Base-by-base conservation (phyloP, 2,888 invertebrate species). In the Opisthograptis luteolata region DNA sequence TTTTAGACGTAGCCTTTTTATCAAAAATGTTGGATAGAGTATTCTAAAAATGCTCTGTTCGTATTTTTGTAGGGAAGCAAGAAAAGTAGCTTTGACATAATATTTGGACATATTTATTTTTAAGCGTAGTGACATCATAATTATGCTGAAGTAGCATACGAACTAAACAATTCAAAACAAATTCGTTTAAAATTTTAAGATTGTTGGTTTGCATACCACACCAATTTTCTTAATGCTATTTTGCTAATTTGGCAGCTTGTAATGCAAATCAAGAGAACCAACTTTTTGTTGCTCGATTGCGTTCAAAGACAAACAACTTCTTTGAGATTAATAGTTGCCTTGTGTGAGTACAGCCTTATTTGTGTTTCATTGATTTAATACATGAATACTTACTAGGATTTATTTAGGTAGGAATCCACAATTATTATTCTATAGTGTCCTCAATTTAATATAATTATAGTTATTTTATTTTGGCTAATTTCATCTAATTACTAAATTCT, bases 401-500 rank as follows among this genome's bases (percentile, higher is more conserved):
- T 6, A 30, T 13, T 15, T n/a, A 6, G 13, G 12, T 13, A 7
- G 2, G 30, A 15, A 30, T 30, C 14, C 15, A 30, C 14, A n/a
- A 30, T 45, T 37, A 27, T 31, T 15, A 13, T 10, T 41, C 12
- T 36, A 36, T 32, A 43, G n/a, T 35, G 25, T 20, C 30, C 24
- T 20, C 20, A 35, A 28, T 45, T 32, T 31, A 42, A 15, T 32
- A 43, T 9, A 24, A 40, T 30, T 1, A 22, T 51, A 15, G 2
- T 27, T 15, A 35, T 39, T 47, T 49, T 51, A 44, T 55, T 70
- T 69, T 67, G 68, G 64, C 81, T 78, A 80, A 68, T 62, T 67
- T 65, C 42, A 57, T 68, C 77, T 76, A n/a, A n/a, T n/a, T n/a
- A 76, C 73, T 67, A 78, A 72, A 61, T 63, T 61, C 82, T 86